Conservation (phyloP, 2,113 vertebrate genomes). For the Syngnathoides biaculeatus region DNA sequence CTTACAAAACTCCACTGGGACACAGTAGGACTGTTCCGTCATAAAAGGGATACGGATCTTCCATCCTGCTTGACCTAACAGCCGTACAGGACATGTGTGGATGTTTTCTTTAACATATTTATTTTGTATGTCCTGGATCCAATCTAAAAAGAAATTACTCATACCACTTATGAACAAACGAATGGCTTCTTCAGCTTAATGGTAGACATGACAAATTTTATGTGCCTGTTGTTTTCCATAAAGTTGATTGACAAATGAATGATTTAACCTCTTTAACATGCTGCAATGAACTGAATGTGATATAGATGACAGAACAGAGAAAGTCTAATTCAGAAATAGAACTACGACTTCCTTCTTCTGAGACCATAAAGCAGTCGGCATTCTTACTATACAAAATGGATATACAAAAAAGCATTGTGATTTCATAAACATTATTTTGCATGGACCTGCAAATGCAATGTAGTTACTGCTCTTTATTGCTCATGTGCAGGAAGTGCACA, state of each 20-base stretch:
- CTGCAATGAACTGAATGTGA: not conserved
- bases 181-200: too few species aligned
- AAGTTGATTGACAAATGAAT: not conserved
- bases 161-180: too few species aligned
- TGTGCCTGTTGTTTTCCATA: too few species aligned
- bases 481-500: not conserved
- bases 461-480: not conserved
- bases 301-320: not conserved
- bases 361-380: not conserved
- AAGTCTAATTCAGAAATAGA: not conserved
- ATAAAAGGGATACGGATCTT: too few species aligned
- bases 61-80: too few species aligned
- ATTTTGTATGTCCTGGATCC: too few species aligned
- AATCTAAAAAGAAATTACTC: too few species aligned
- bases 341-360: conserved; percentile 49
- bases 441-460: not conserved
- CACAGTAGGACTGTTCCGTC: too few species aligned
- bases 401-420: not conserved
- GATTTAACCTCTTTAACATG: not conserved
- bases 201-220: too few species aligned
- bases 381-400: not conserved
- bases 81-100: too few species aligned
- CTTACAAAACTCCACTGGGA: too few species aligned
- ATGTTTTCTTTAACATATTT: too few species aligned
- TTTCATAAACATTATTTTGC: not conserved